These are phyloP conservation scores for Cryptoprocta ferox DNA, from an alignment of 2,797 vertebrate species.

Conservation along the genomic window DNA sequence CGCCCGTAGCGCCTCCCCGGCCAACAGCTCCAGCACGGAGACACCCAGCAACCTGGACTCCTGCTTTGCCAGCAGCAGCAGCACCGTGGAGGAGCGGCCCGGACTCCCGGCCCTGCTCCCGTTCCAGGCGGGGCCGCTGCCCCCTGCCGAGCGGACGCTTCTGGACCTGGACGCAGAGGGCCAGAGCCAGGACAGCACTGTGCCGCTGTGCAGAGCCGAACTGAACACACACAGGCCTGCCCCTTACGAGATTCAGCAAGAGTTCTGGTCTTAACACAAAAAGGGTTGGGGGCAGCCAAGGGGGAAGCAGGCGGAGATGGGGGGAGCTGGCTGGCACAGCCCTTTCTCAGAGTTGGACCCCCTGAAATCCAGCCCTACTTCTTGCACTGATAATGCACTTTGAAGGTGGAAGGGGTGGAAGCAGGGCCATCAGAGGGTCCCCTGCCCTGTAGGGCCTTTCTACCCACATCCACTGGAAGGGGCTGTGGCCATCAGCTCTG, in stretches of 20 bases:
- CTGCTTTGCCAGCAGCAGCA: conserved; percentile 91
- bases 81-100: conserved; percentile 91
- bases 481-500: conserved; percentile 58
- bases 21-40: conserved; percentile 96
- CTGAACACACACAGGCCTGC: conserved; percentile 90
- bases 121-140: conserved; percentile 86
- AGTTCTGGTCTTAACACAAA: conserved; percentile 93
- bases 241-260: conserved; percentile 91
- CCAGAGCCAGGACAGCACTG: conserved; percentile 94
- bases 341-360: conserved; percentile 69
- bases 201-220: conserved; percentile 94
- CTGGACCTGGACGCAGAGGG: conserved; percentile 95
- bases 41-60: conserved; percentile 96
- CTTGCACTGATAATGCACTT: conserved; percentile 93
- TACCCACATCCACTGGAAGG: background rate
- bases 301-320: conserved; percentile 15
- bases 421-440: conserved; percentile 78
- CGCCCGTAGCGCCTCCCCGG: conserved; percentile 91
- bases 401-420: conserved; percentile 86
- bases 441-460: conserved; percentile 39
- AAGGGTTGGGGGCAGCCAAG: conserved; percentile 61
- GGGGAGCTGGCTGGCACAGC: conserved; percentile 72
- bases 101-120: conserved; percentile 89
- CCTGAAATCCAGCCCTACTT: conserved; percentile 84
- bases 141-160: conserved; percentile 88